Conservation (phyloP, 2,888 invertebrate genomes). For the Clostera curtula region DNA sequence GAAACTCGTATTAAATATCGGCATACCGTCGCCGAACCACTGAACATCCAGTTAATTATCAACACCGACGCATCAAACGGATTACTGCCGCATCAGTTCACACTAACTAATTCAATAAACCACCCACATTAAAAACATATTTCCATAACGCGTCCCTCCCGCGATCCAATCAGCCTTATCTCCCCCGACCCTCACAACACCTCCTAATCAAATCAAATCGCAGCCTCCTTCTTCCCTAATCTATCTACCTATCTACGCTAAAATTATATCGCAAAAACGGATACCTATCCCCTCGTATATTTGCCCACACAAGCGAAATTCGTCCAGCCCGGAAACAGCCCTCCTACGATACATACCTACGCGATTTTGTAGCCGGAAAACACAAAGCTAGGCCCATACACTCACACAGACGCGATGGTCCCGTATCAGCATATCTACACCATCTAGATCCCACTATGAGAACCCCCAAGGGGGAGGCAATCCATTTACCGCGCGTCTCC, state of each 20-base stretch:
- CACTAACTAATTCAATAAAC: conserved; percentile 69
- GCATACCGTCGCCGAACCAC: conserved; percentile 32
- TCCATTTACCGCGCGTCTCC: conserved; percentile 63
- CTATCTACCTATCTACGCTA: conserved; percentile 70
- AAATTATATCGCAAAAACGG: conserved; percentile 74
- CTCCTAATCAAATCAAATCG: conserved; percentile 75
- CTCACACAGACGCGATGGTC: conserved; percentile 57
- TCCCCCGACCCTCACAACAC: conserved; percentile 67
- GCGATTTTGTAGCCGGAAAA: conserved; percentile 58
- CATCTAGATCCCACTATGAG: conserved; percentile 75
- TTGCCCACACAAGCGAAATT: conserved; percentile 72
- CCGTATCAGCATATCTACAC: conserved; percentile 73
- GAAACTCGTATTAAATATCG: conserved; percentile 18
- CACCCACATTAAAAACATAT: conserved; percentile 73
- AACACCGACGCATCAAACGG: conserved; percentile 44
- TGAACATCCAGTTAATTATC: conserved; percentile 45
- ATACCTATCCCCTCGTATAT: conserved; percentile 71
- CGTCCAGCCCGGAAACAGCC: conserved; percentile 66
- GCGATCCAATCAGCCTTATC: conserved; percentile 72
- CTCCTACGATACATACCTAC: conserved; percentile 53
- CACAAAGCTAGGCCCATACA: conserved; percentile 45
- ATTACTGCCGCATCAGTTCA: conserved; percentile 56
- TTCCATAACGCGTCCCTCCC: conserved; percentile 58
- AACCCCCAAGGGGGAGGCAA: conserved; percentile 74
- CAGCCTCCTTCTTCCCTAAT: conserved; percentile 73